Conservation (phyloP, 2,113 vertebrate species). For the Numida meleagris region DNA sequence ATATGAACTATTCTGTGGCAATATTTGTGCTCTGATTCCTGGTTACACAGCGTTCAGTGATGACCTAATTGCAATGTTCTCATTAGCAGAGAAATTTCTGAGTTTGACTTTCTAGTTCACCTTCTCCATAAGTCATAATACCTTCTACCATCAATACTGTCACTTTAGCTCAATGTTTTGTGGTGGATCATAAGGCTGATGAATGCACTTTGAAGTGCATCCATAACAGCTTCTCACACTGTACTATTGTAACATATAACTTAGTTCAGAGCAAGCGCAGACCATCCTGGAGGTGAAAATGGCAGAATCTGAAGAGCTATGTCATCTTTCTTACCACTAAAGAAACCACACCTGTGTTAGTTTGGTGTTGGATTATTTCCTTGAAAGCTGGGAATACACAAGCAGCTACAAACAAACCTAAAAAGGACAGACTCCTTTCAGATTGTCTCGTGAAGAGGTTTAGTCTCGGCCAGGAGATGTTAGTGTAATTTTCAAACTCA, state of each 20-base stretch:
- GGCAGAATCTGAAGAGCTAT: not conserved
- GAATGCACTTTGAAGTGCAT: not conserved
- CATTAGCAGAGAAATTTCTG: not conserved
- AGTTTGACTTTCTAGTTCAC: constrained; percentile 11
- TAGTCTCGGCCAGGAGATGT: not conserved
- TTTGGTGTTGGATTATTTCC: not conserved
- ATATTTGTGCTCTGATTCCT: not conserved
- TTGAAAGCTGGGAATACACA: not conserved
- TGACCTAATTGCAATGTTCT: constrained; percentile 20
- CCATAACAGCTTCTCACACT: not conserved
- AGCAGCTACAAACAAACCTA: not conserved
- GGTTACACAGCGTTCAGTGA: not conserved
- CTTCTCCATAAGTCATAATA: not conserved
- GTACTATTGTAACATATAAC: not conserved
- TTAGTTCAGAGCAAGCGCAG: not conserved
- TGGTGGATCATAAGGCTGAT: not conserved
- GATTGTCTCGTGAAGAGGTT: not conserved
- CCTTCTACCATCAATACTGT: not conserved
- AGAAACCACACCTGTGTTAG: not conserved
- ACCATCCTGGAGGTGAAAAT: not conserved
- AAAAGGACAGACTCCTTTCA: not conserved
- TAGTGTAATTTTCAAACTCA: not conserved
- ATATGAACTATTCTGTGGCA: constrained; percentile 26
- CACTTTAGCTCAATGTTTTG: not conserved
- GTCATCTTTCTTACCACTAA: not conserved